These are phyloP conservation scores for Aphidius gifuensis DNA, from an alignment of 1,140 invertebrate genomes.

Conservation along the genomic window DNA sequence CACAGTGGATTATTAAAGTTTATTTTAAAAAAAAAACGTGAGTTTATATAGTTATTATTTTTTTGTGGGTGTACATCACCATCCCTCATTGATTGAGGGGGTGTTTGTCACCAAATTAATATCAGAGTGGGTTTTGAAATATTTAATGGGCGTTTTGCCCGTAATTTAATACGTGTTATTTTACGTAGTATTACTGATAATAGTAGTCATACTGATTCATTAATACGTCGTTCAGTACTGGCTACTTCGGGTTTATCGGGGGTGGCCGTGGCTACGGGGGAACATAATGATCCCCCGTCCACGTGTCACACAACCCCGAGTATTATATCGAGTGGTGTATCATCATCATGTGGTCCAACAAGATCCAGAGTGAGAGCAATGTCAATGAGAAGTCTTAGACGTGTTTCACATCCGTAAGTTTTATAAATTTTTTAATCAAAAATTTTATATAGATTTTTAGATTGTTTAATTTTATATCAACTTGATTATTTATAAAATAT, in stretches of 20 bases:
- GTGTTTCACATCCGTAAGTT: slow-evolving; percentile 55
- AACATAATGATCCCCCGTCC: slow-evolving; percentile 36
- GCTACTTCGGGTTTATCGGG: slow-evolving; percentile 31
- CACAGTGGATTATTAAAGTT: background rate
- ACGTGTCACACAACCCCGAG: slow-evolving; percentile 37
- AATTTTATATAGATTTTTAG: background rate
- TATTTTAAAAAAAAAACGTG: background rate
- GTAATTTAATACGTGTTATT: slow-evolving; percentile 51
- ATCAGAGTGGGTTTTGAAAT: slow-evolving; percentile 52
- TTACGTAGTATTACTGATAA: slow-evolving; percentile 42
- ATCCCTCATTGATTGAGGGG: slow-evolving; percentile 48
- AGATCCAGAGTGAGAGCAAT: slow-evolving; percentile 44
- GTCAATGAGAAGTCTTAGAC: slow-evolving; percentile 51
- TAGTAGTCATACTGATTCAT: slow-evolving; percentile 40
- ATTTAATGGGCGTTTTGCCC: slow-evolving; percentile 51
- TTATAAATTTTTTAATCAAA: background rate
- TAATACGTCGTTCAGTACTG: slow-evolving; percentile 36
- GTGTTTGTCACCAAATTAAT: slow-evolving; percentile 46
- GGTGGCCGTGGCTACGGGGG: slow-evolving; percentile 36
- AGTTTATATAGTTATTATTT: background rate
- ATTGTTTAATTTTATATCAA: background rate
- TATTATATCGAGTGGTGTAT: slow-evolving; percentile 1
- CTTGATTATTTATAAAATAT: background rate
- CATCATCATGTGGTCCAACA: slow-evolving; percentile 21
- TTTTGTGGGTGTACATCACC: slow-evolving; percentile 33